phyloP scores from a whole-genome alignment of 2,797 vertebrate species.

The Ptychobarbus kaznakovi region DNA sequence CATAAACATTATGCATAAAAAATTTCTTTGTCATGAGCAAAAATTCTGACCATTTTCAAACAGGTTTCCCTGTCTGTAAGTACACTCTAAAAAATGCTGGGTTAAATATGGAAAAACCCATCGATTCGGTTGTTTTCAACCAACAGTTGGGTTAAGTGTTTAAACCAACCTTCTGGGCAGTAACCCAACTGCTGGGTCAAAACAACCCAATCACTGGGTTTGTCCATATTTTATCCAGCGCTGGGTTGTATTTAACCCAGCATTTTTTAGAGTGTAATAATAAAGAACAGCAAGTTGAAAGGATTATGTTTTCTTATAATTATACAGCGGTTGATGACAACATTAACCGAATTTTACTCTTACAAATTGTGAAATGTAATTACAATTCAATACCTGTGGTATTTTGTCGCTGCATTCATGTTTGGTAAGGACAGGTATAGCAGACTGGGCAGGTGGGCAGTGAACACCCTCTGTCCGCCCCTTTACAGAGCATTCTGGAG shows the following conservation, averaged over 20 bases:
- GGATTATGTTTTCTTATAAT: background rate
- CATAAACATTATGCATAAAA: constrained; percentile 8
- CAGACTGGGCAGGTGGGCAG: constrained; percentile 94
- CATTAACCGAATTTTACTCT: background rate
- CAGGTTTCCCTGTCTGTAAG: background rate
- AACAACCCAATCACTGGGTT: too few relatives aligned
- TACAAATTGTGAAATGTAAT: background rate
- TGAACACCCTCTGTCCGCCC: constrained; percentile 96
- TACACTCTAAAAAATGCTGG: too few relatives aligned
- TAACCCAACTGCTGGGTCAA: too few relatives aligned
- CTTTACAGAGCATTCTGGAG: constrained; percentile 94
- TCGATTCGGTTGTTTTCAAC: too few relatives aligned
- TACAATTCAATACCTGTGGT: constrained; percentile 82
- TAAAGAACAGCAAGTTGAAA: background rate
- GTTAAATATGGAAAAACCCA: too few relatives aligned
- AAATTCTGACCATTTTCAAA: background rate
- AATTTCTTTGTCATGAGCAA: background rate
- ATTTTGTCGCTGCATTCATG: constrained; percentile 96
- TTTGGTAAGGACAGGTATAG: constrained; percentile 84
- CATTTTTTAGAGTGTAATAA: too few relatives aligned
- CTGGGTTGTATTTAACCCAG: too few relatives aligned
- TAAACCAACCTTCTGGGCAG: too few relatives aligned
- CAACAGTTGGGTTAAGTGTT: too few relatives aligned
- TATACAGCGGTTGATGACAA: background rate
- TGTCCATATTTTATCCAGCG: too few relatives aligned